These are phyloP conservation scores for Myxocyprinus asiaticus DNA, from an alignment of 2,113 vertebrate genomes.

Conservation along the genomic window DNA sequence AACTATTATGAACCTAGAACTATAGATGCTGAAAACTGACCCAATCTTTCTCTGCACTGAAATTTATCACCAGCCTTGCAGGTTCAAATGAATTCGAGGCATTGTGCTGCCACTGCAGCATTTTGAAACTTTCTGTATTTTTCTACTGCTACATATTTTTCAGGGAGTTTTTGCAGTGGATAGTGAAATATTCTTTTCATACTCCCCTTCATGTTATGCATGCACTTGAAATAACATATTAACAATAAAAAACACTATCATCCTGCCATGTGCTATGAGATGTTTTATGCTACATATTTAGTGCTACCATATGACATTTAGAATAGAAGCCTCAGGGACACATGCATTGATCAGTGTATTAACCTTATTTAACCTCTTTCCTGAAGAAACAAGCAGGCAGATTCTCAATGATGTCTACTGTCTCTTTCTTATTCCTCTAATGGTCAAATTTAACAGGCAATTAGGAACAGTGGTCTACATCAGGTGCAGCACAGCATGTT, in stretches of 20 bases:
- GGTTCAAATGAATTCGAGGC: constrained; percentile 7
- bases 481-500: background rate
- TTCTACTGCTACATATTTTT: background rate
- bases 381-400: background rate
- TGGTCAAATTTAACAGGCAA: constrained; percentile 20
- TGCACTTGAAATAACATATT: background rate
- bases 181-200: constrained; percentile 1
- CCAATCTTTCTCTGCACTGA: background rate
- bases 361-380: constrained; percentile 43
- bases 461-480: constrained; percentile 4
- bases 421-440: constrained; percentile 28
- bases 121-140: background rate
- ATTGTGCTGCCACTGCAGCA: background rate
- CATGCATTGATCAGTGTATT: constrained; percentile 34
- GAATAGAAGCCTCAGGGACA: constrained; percentile 26
- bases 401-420: constrained; percentile 20
- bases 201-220: background rate
- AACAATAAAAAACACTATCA: background rate
- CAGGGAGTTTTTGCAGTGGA: background rate
- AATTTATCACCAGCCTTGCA: background rate
- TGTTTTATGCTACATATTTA: background rate
- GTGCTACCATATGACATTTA: constrained; percentile 23
- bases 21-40: background rate
- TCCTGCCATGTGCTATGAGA: background rate
- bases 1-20: background rate